Evolutionary conservation across 2,797 vertebrate genomes (phyloP).

Genomic region (Nannoperca australis): DNA sequence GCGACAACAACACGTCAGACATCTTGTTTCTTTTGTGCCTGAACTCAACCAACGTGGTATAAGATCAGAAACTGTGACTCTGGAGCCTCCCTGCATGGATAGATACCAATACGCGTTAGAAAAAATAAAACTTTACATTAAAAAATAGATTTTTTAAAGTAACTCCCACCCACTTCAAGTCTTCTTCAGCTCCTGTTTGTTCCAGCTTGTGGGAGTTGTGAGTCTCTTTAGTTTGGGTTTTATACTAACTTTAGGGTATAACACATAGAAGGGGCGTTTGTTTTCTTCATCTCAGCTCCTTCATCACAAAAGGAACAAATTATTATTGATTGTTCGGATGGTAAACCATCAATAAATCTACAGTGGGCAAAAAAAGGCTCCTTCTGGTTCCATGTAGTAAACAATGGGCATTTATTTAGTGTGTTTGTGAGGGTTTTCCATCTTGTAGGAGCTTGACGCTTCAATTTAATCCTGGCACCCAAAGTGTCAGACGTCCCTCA

Average conservation of each 20-base stretch:
- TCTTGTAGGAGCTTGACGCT: background rate
- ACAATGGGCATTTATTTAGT: background rate
- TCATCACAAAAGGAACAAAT: background rate
- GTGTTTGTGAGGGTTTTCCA: background rate
- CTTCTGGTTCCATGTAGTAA: background rate
- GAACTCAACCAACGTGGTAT: background rate
- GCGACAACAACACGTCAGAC: too few relatives aligned
- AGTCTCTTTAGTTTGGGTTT: background rate
- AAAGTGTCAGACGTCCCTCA: conserved; percentile 14
- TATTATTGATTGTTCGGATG: background rate
- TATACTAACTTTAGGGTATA: background rate
- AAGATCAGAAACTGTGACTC: too few relatives aligned
- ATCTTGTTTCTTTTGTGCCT: background rate
- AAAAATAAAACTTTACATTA: too few relatives aligned
- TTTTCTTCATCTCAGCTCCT: background rate
- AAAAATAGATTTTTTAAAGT: too few relatives aligned
- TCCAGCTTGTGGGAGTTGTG: background rate
- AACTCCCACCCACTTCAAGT: too few relatives aligned
- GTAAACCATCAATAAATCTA: too few relatives aligned
- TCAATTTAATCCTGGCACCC: conserved; percentile 22
- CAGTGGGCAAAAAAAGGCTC: too few relatives aligned
- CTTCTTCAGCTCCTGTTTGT: background rate
- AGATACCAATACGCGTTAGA: too few relatives aligned
- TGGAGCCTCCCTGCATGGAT: too few relatives aligned
- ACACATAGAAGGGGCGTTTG: background rate